Conservation (phyloP, 2,113 vertebrate species). For the Protobothrops mucrosquamatus region DNA sequence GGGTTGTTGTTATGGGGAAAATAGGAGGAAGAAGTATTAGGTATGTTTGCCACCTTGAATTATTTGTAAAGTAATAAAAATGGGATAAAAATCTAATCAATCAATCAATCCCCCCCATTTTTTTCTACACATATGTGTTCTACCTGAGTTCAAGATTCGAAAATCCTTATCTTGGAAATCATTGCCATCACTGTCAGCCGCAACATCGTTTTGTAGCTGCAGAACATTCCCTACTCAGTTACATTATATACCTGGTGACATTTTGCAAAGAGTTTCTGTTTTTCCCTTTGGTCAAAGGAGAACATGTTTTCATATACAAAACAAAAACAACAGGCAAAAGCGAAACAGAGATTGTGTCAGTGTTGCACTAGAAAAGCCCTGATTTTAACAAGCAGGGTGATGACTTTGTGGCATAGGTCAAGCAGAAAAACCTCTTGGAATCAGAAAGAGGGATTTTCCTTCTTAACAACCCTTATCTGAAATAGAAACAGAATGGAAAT, state of each 20-base stretch:
- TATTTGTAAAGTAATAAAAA: not conserved
- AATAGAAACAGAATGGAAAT: not conserved
- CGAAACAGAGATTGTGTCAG: not conserved
- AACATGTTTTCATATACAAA: not conserved
- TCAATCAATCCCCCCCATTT: not conserved
- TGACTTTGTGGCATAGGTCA: not conserved
- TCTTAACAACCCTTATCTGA: not conserved
- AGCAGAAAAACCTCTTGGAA: not conserved
- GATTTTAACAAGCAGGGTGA: slow-evolving; percentile 36
- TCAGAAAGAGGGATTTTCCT: not conserved
- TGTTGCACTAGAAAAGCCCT: not conserved
- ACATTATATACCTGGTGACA: not conserved
- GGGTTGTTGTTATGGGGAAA: not conserved
- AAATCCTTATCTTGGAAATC: not conserved
- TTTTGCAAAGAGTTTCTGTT: not conserved
- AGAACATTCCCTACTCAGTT: no score
- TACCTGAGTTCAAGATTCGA: not conserved
- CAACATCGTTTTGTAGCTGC: not conserved
- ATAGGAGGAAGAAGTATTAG: not conserved
- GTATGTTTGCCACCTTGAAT: not conserved
- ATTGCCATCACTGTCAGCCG: not conserved
- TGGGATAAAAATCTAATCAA: not conserved
- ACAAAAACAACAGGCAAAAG: not conserved
- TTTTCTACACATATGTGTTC: not conserved
- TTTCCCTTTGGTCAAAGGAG: not conserved